Evolutionary conservation across 2,113 vertebrate species (phyloP), one percentile per base, ranked within the genome.

Genomic region (Corvus cornix): DNA sequence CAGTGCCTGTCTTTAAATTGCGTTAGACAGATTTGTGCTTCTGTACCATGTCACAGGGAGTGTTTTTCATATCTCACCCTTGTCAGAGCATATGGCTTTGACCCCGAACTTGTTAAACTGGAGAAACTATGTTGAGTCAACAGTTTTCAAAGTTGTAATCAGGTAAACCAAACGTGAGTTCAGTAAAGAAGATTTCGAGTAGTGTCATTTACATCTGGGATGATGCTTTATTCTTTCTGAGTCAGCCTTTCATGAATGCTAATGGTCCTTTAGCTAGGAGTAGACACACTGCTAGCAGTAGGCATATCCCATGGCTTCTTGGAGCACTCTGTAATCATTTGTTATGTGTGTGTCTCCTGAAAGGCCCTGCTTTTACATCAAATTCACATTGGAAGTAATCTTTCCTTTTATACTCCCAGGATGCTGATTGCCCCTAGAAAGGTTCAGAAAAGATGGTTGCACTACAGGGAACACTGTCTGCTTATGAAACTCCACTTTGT

Each of bases 11-110:
- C 70, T 90, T 80, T 51, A 87, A 60, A 52, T n/a, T 52, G 35
- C 31, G 3, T 81, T 63, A 46, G 64, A 66, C 33, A 86, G 72
- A 81, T 90, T 56, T 67, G 30, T 73, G 43, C 30, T 67, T 67
- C 62, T 78, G 30, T 75, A 49, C 13, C 14, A 3, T 14, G 46
- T 87, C 60, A 17, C 2, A 6, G 33, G 27, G 77, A 53, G 17
- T 66, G 63, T 19, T 80, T 73, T 74, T 86, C 69, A 4, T 68
- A 37, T 70, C 52, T 23, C 87, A 67, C 48, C 69, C 83, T 89
- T 87, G 60, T 91, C 89, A 64, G 56, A 89, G 52, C 90, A 88
- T 94, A 79, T 88, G 82, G 85, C 94, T 94, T 89, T 95, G 87
- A 67, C 91, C 83, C 69, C 37, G 86, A 89, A 60, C 39, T 33